These are phyloP conservation scores for Trachurus trachurus DNA, from an alignment of 2,797 vertebrate species.

Conservation along the genomic window DNA sequence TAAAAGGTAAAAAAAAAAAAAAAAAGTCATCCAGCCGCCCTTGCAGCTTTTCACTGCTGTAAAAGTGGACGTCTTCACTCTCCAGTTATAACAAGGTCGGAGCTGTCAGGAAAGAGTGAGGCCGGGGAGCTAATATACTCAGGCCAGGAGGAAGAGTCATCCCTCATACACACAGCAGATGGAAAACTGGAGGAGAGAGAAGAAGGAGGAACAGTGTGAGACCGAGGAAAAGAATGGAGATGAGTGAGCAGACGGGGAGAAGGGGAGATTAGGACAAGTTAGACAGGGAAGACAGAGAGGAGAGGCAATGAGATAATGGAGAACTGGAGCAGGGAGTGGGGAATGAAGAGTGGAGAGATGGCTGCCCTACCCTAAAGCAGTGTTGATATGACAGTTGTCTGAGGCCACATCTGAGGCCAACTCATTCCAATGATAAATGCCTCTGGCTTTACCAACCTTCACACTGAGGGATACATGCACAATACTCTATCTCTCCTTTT, in stretches of 20 bases:
- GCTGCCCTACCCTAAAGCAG: constrained; percentile 65
- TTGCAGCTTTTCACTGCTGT: constrained; percentile 63
- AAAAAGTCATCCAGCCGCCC: constrained; percentile 51
- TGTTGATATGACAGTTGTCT: constrained; percentile 73
- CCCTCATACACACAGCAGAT: constrained; percentile 67
- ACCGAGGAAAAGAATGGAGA: constrained; percentile 58
- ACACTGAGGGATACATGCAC: constrained; percentile 49
- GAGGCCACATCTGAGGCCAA: constrained; percentile 75
- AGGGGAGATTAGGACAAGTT: constrained; percentile 64
- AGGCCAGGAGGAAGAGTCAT: constrained; percentile 76
- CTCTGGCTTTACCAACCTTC: constrained; percentile 73
- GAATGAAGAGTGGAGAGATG: constrained; percentile 36
- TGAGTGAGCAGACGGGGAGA: constrained; percentile 39
- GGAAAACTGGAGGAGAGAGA: constrained; percentile 36
- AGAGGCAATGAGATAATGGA: constrained; percentile 62
- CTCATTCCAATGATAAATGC: constrained; percentile 79
- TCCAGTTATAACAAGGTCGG: constrained; percentile 82
- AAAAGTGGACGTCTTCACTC: constrained; percentile 79
- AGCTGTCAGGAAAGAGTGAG: constrained; percentile 80
- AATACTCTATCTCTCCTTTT: constrained; percentile 22
- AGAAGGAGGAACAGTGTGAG: constrained; percentile 50
- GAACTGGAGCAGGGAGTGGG: constrained; percentile 58
- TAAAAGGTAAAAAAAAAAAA: constrained; percentile 34
- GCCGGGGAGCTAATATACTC: constrained; percentile 75
- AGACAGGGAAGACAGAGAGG: constrained; percentile 61